These are phyloP conservation scores for Lepus townsendii DNA, from an alignment of 2,797 vertebrate species.

Conservation along the genomic window DNA sequence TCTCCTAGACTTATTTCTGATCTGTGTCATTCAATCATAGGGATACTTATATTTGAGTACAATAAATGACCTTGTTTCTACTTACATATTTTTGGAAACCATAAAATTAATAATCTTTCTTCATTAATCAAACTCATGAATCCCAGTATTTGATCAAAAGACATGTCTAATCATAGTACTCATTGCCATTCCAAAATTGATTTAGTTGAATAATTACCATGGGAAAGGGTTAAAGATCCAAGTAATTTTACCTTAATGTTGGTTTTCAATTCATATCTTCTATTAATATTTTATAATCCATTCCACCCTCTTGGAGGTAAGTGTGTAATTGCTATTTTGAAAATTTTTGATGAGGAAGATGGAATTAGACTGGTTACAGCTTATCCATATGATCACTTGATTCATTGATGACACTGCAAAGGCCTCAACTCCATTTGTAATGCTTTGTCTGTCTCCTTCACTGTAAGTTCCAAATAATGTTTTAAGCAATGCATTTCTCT, in stretches of 20 bases:
- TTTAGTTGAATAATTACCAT: background rate
- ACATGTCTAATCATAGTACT: background rate
- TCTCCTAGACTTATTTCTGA: background rate
- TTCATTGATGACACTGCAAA: conserved; percentile 10
- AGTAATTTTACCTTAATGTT: background rate
- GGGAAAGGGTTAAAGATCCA: background rate
- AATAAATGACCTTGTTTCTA: background rate
- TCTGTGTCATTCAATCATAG: background rate
- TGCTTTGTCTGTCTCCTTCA: background rate
- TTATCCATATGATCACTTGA: background rate
- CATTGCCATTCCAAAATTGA: background rate
- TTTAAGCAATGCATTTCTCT: background rate
- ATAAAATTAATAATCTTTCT: background rate
- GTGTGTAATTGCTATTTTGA: background rate
- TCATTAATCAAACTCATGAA: background rate
- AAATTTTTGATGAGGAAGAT: background rate
- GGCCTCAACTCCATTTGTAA: background rate
- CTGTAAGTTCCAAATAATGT: background rate
- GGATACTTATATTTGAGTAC: background rate
- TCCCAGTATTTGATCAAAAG: background rate
- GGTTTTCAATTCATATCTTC: background rate
- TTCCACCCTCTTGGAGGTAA: background rate
- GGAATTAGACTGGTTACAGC: background rate
- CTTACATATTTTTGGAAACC: background rate
- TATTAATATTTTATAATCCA: background rate